A percentile compares a stretch with the other conserved stretches of the same genome.
Conservation (phyloP, 2,888 invertebrate species). For the Creontiades dilutus region DNA sequence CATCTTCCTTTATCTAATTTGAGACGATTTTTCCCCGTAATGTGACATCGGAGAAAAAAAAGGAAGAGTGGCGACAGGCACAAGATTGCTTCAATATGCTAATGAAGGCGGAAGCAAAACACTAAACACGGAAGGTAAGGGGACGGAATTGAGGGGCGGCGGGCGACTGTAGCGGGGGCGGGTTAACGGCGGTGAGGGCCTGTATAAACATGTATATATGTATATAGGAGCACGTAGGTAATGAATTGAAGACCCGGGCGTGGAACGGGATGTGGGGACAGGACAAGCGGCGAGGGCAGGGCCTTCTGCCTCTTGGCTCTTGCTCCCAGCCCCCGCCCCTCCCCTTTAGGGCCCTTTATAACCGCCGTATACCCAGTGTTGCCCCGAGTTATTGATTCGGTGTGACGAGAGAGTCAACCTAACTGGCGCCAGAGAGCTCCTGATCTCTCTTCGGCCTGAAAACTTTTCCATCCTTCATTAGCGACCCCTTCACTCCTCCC, state of each 20-base stretch:
- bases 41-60: conserved; percentile 26
- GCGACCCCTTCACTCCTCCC: conserved; percentile 55
- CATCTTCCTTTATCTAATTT: conserved; percentile 40
- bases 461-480: conserved; percentile 70
- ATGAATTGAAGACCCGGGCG: conserved; percentile 32
- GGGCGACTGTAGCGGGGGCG: background rate
- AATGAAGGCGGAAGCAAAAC: conserved; percentile 53
- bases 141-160: background rate
- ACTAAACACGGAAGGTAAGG: conserved; percentile 43
- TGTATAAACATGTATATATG: conserved; percentile 33
- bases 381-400: conserved; percentile 66
- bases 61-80: conserved; percentile 17
- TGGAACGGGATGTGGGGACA: conserved; percentile 34
- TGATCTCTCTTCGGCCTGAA: conserved; percentile 67
- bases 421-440: conserved; percentile 69
- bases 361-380: conserved; percentile 61
- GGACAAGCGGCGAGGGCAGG: conserved; percentile 16
- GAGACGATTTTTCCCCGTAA: conserved; percentile 45
- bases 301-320: conserved; percentile 15
- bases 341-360: conserved; percentile 23
- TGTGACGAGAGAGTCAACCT: conserved; percentile 65
- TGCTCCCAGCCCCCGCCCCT: background rate
- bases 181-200: conserved; percentile 11
- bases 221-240: background rate
- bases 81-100: conserved; percentile 57